Conservation (phyloP, 2,797 vertebrate species). For the Oreonectes daqikongensis region DNA sequence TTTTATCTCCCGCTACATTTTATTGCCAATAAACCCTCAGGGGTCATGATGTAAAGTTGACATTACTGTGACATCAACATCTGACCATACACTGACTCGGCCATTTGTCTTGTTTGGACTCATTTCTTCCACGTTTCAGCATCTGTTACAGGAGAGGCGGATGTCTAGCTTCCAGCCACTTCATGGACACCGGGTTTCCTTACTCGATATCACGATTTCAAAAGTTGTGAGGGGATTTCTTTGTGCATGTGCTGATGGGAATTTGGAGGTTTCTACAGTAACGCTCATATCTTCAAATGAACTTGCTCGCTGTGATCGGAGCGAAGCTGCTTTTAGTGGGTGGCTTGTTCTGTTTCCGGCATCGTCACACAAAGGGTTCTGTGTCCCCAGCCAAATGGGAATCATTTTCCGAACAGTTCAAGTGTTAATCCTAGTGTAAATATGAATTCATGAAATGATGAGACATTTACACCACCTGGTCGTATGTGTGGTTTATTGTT, state of each 20-base stretch:
- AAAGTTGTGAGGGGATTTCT: background rate
- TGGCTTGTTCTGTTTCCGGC: background rate
- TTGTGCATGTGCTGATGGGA: background rate
- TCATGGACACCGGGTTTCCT: background rate
- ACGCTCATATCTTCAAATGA: background rate
- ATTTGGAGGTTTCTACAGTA: background rate
- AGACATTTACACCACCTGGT: constrained; percentile 10
- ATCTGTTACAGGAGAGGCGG: background rate
- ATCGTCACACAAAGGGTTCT: background rate
- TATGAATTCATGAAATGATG: constrained; percentile 72
- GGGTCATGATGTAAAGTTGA: background rate
- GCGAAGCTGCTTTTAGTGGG: background rate
- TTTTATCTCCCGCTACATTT: background rate
- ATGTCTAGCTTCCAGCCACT: background rate
- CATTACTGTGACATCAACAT: constrained; percentile 11
- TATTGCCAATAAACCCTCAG: background rate
- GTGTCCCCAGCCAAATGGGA: constrained; percentile 16
- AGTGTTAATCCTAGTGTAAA: constrained; percentile 65
- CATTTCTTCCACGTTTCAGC: background rate
- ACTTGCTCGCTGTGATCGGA: background rate
- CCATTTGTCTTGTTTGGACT: background rate
- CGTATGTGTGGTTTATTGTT: constrained; percentile 67
- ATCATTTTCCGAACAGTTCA: constrained; percentile 59
- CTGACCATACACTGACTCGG: background rate
- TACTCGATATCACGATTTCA: background rate